phyloP scores from a whole-genome alignment of 2,113 vertebrate species.

The Sorex fumeus region DNA sequence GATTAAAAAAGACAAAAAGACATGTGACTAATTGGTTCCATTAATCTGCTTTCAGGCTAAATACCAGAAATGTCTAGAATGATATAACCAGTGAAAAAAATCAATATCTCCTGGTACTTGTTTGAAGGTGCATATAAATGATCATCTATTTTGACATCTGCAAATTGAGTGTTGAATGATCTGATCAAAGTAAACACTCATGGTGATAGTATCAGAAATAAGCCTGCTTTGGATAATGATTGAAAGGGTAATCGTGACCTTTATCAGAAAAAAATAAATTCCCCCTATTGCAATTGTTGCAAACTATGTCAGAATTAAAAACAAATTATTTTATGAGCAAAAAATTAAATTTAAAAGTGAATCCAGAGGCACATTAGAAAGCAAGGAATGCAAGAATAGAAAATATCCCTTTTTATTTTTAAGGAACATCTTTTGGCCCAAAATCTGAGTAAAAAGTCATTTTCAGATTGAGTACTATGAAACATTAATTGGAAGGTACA shows the following conservation, averaged over 20 bases:
- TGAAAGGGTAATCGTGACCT: no score
- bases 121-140: background rate
- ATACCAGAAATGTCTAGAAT: background rate
- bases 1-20: background rate
- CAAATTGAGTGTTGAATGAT: background rate
- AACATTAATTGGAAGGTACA: background rate
- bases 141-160: background rate
- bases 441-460: background rate
- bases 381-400: background rate
- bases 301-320: no score
- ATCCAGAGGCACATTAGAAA: background rate
- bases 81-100: background rate
- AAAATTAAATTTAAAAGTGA: background rate
- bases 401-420: background rate
- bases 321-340: background rate
- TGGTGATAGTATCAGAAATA: background rate
- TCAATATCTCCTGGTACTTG: background rate
- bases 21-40: background rate
- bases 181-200: background rate
- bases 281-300: no score
- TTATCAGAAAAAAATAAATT: background rate
- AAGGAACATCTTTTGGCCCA: background rate
- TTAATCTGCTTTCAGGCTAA: background rate
- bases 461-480: background rate
- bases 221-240: background rate